Percentiles rank a stretch among this genome's conserved stretches.
phyloP scores from a whole-genome alignment of 2,888 invertebrate genomes.

The Hyposoter dolosus region DNA sequence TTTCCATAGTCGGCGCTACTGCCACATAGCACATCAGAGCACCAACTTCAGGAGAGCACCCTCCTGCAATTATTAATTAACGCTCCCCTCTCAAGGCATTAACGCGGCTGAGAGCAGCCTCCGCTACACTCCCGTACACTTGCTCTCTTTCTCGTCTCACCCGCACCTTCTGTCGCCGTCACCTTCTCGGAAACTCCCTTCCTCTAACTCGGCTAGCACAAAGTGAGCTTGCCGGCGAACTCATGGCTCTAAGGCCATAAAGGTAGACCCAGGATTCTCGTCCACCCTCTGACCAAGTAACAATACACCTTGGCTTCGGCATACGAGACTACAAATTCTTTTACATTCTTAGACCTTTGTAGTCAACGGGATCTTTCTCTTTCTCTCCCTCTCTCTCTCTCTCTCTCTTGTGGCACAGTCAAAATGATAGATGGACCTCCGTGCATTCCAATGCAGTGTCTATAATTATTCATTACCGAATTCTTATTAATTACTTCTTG shows the following conservation, averaged over 20 bases:
- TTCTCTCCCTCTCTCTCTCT: not conserved
- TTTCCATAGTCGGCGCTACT: conserved; percentile 55
- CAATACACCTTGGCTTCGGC: conserved; percentile 80
- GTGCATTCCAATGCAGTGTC: not conserved
- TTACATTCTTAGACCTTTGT: conserved; percentile 32
- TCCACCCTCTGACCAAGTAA: conserved; percentile 77
- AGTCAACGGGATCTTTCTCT: too few relatives aligned
- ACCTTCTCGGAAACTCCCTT: conserved; percentile 51
- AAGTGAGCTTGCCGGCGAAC: conserved; percentile 51
- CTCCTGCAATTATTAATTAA: conserved; percentile 85
- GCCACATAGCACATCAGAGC: conserved; percentile 53
- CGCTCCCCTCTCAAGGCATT: conserved; percentile 84
- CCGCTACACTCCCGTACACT: conserved; percentile 62
- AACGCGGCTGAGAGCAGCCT: conserved; percentile 79
- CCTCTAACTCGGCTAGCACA: conserved; percentile 51
- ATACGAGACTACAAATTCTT: conserved; percentile 10
- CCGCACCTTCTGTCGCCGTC: conserved; percentile 49
- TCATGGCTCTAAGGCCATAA: conserved; percentile 31
- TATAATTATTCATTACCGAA: not conserved
- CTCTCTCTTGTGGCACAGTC: not conserved
- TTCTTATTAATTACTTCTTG: not conserved
- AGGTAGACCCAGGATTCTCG: conserved; percentile 7
- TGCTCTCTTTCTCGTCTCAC: conserved; percentile 69
- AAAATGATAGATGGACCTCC: not conserved
- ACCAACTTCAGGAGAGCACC: conserved; percentile 74